Evolutionary conservation across 2,888 invertebrate genomes (phyloP), one percentile per base, ranked within the genome.

Genomic region (Drosophila neutralis): DNA sequence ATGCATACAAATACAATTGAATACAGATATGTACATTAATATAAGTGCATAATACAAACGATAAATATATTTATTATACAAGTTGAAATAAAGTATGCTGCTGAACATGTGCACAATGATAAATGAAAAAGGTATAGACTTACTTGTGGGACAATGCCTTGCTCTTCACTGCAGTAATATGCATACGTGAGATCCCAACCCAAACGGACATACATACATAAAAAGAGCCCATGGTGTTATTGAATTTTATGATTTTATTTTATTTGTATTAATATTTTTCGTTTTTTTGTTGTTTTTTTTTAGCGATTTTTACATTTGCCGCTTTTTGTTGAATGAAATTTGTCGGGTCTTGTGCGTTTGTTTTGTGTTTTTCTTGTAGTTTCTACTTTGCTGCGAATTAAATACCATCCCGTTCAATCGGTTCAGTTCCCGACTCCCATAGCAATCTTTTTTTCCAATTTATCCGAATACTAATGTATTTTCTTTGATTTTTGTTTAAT

Each of bases 261-360:
- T 82, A 82, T 83, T 84, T 79, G 81, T 85, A 83, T 82, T 82
- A 76, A 80, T 87, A 76, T 76, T 82, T 84, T 75, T 87, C 73
- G 68, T 71, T 67, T 73, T 69, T 45, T 13, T 45, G 21, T 21
- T 42, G 6, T 40, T 36, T 74, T 79, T 83, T 27, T 73, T 84
- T 69, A 76, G 79, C 81, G 76, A 48, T 83, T 76, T 68, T 79
- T 71, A 80, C 42, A 54, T 65, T 76, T 75, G 68, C 56, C 73
- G 74, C 70, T 59, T 78, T 80, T 83, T 74, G 69, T 77, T 76
- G 76, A 80, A 85, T 82, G 84, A 77, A 85, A 71, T 78, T 73
- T 68, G 36, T 69, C 62, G 75, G 68, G 58, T 77, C 73, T 76
- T 70, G 63, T 76, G 78, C 67, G 61, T 69, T 73, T 69, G 40